phyloP scores from a whole-genome alignment of 1,140 invertebrate species.

The Notospermus geniculatus region DNA sequence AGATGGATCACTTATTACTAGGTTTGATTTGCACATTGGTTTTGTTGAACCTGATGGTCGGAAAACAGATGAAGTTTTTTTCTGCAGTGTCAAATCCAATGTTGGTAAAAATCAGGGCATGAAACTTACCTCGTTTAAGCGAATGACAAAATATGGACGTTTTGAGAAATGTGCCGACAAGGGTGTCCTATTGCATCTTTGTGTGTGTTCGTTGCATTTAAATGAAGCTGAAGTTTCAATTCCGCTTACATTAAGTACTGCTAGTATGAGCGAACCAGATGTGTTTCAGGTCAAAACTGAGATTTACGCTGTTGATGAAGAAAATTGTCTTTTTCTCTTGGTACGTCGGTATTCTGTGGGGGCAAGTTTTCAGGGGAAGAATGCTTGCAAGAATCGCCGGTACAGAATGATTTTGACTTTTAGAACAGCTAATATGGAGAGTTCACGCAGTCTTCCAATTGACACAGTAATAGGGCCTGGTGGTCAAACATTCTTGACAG shows the following conservation, averaged over 20 bases:
- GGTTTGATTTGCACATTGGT: background rate
- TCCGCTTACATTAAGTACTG: background rate
- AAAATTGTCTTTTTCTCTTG: conserved; percentile 26
- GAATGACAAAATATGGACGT: conserved; percentile 32
- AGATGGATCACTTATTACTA: background rate
- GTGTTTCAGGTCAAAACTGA: background rate
- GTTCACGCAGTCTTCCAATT: conserved; percentile 9
- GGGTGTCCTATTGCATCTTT: conserved; percentile 31
- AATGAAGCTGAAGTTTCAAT: background rate
- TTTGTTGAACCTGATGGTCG: background rate
- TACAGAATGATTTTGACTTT: conserved; percentile 14
- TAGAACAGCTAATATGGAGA: conserved; percentile 14
- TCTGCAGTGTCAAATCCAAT: conserved; percentile 24
- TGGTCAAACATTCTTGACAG: conserved; percentile 19
- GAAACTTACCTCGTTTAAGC: conserved; percentile 25
- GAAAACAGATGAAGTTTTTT: conserved; percentile 28
- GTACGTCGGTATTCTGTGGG: conserved; percentile 21
- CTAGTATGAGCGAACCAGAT: background rate
- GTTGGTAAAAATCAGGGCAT: conserved; percentile 3
- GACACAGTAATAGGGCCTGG: conserved; percentile 13
- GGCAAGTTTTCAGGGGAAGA: conserved; percentile 24
- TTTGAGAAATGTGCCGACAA: conserved; percentile 32
- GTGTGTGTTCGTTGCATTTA: conserved; percentile 26
- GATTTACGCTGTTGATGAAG: conserved; percentile 3
- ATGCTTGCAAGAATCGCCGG: conserved; percentile 20